These are phyloP conservation scores for Philaenus spumarius DNA, from an alignment of 1,140 invertebrate species.

Conservation along the genomic window DNA sequence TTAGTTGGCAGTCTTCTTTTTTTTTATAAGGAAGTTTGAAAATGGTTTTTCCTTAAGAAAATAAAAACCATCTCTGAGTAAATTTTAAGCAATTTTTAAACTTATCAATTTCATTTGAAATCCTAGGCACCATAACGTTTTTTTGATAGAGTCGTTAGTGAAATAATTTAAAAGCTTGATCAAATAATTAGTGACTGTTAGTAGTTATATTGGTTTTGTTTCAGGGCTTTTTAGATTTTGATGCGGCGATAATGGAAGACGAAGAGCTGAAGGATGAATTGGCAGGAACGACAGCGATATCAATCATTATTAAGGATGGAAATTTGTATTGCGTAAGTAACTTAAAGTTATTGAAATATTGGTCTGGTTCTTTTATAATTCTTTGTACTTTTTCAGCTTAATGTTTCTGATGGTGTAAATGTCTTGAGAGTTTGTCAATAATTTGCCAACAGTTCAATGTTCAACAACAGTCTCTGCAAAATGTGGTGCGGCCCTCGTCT, in stretches of 20 bases:
- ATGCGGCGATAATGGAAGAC: constrained; percentile 86
- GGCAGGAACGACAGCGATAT: constrained; percentile 90
- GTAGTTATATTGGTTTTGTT: too few species aligned
- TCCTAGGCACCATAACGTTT: too few species aligned
- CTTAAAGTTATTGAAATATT: constrained; percentile 2
- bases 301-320: constrained; percentile 75
- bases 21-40: too few species aligned
- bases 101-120: too few species aligned
- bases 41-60: too few species aligned
- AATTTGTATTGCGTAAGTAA: constrained; percentile 71
- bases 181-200: not conserved
- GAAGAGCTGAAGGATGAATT: constrained; percentile 81
- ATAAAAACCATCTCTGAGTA: too few species aligned
- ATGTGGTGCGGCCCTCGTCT: too few species aligned
- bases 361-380: not conserved
- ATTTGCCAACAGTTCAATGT: not conserved
- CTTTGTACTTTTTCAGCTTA: too few species aligned
- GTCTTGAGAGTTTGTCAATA: not conserved
- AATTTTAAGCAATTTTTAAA: too few species aligned
- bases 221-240: constrained; percentile 83
- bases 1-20: not conserved
- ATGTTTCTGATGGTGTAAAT: too few species aligned
- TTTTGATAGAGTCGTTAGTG: too few species aligned
- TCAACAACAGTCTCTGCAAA: not conserved
- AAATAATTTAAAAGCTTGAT: not conserved